Base-by-base conservation (phyloP, 2,113 vertebrate species). In the Albula goreensis region DNA sequence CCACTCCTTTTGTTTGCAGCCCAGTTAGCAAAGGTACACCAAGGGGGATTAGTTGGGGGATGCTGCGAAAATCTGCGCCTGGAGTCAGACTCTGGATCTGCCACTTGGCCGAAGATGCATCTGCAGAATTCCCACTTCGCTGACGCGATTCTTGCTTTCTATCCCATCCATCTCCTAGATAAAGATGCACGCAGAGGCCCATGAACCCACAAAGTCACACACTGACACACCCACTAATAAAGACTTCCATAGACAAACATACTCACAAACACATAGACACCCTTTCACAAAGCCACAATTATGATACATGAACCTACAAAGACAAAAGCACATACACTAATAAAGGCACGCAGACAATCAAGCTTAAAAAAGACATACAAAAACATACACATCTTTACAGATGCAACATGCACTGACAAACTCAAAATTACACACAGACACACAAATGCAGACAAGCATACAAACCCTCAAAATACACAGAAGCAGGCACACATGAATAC, bases 1-100 rank as follows among this genome's bases (percentile, higher is more conserved):
- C 77, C 11, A 50, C 17, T 81, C 79, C 86, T 85, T 85, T 87
- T 85, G 78, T 87, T 85, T 66, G 78, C 31, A 50, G 83, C 83
- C 83, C 60, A 77, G 86, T 85, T 80, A 85, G 83, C 31, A 11
- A 66, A 83, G 78, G 78, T 56, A 77, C 79, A 63, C 50, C 50
- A 22, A 53, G 53, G 74, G 49, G 85, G 82, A 83, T 87, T 83
- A 83, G 53, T 22, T 63, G 51, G 74, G 53, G 22, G 17, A 50
- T 19, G 60, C 51, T 52, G 50, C 63, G 80, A 77, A 86, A 82
- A 57, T 11, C 63, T 86, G 70, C 41, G 53, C 48, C 86, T 80
- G 60, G 41, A 77, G 79, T 50, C 56, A 63, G 3, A 31, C 41
- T 48, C 19, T 41, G 85, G 78, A 50, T 74, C 22, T 74, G 70